Conservation (phyloP, 2,797 vertebrate genomes). For the Tenualosa ilisha region DNA sequence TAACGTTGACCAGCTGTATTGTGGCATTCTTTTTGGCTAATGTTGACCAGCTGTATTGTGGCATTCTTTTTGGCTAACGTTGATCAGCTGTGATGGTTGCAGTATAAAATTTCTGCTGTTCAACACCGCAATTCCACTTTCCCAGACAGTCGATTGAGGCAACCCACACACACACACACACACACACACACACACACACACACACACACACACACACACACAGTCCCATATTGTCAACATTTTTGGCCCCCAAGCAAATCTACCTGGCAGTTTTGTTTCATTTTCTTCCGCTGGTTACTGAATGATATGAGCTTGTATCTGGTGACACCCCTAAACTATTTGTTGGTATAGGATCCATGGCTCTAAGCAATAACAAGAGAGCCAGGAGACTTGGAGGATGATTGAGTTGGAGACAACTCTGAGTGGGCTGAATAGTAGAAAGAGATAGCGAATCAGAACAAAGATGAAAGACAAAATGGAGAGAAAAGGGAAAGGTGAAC, state of each 20-base stretch:
- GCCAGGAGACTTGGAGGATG: not conserved
- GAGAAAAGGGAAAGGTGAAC: not conserved
- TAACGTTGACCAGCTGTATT: too few relatives aligned
- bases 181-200: too few relatives aligned
- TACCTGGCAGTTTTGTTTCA: not conserved
- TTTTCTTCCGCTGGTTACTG: not conserved
- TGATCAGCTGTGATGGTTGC: too few relatives aligned
- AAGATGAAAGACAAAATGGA: not conserved
- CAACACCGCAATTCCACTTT: too few relatives aligned
- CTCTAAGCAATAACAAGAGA: not conserved
- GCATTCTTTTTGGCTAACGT: too few relatives aligned
- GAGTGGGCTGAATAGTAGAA: not conserved
- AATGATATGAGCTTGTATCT: not conserved
- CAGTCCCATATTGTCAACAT: too few relatives aligned
- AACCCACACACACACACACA: too few relatives aligned
- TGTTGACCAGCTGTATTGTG: too few relatives aligned
- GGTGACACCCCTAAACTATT: not conserved
- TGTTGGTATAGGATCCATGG: not conserved
- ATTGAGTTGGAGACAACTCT: not conserved
- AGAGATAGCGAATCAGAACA: not conserved
- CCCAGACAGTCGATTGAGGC: too few relatives aligned
- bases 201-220: too few relatives aligned
- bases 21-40: too few relatives aligned
- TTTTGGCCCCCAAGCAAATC: not conserved
- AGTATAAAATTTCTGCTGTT: too few relatives aligned